Base-by-base conservation (phyloP, 2,888 invertebrate genomes). In the Emmelina monodactyla region DNA sequence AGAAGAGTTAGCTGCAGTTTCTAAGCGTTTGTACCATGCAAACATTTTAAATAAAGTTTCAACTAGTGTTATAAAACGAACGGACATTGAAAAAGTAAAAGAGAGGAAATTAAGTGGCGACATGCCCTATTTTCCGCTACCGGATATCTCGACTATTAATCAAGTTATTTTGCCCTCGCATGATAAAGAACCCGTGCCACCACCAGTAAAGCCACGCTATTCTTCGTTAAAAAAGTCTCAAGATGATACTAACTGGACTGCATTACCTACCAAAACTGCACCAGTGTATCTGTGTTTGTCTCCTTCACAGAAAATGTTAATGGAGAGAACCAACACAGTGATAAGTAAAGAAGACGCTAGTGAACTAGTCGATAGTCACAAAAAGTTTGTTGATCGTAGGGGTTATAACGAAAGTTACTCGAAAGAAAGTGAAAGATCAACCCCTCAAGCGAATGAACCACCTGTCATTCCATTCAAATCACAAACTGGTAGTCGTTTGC, bases 271-370 rank as follows among this genome's bases (percentile, higher is more conserved):
- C 0, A 73, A 80, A 40, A 66, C 71, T 19, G 85, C 88, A 51
- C 80, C 82, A 32, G 53, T 87, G 0, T 68, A 89, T 37, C 73
- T 88, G 5, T 89, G 88, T 50, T 71, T 91, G 9, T 90, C 91
- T 1, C 91, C 91, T 0, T 86, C 87, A 3, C 91, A 90, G 56
- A 83, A 84, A 53, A 76, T 79, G 51, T 65, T 84, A 29, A 75
- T 84, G 55, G 82, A 84, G 38, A 83, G 82, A 50, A 80, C 81
- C 13, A 79, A 78, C 28, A 70, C 73, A 31, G 55, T 79, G n/a
- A 62, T 76, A 31, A 55, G 55, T 16, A 72, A 81, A 46, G 67
- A 76, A 41, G 83, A 83, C 44, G 83, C 85, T 1, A 86, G 85
- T 49, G 83, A 83, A 45, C 71, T 89, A 31, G 66, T 88, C 2